phyloP scores from a whole-genome alignment of 2,888 invertebrate genomes.

The Chesias legatella region DNA sequence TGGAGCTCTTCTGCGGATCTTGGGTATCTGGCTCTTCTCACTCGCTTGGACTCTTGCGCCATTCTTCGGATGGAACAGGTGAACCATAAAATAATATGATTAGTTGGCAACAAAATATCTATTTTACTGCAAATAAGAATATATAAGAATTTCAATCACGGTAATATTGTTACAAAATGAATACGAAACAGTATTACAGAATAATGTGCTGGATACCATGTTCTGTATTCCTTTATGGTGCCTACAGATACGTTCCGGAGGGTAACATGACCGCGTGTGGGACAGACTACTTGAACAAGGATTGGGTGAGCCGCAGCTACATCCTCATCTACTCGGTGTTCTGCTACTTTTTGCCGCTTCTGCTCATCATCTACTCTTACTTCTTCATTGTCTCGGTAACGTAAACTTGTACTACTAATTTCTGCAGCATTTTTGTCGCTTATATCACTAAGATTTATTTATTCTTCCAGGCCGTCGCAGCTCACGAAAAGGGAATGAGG shows the following conservation, averaged over 20 bases:
- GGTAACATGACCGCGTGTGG: conserved; percentile 97
- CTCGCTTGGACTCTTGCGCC: conserved; percentile 91
- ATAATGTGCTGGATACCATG: too few relatives aligned
- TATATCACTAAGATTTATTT: background rate
- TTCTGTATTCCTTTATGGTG: too few relatives aligned
- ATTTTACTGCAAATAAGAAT: too few relatives aligned
- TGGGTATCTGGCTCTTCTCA: conserved; percentile 89
- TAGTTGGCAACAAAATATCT: too few relatives aligned
- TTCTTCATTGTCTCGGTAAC: conserved; percentile 90
- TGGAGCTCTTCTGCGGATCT: conserved; percentile 87
- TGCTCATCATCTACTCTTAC: conserved; percentile 92
- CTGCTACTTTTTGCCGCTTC: conserved; percentile 88
- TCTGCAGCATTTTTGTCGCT: too few relatives aligned
- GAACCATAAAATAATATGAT: too few relatives aligned
- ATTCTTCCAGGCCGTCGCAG: conserved; percentile 84
- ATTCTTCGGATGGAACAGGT: conserved; percentile 93
- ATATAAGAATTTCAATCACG: too few relatives aligned
- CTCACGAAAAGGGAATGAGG: conserved; percentile 92
- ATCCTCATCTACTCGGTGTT: conserved; percentile 89
- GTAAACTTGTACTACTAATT: background rate
- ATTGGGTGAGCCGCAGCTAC: conserved; percentile 88
- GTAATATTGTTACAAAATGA: too few relatives aligned
- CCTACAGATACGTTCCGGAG: conserved; percentile 92
- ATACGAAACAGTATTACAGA: too few relatives aligned
- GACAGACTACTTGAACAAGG: conserved; percentile 90